A percentile compares a stretch with the other conserved stretches of the same genome.
phyloP scores from a whole-genome alignment of 2,797 vertebrate species.

The Gymnoscopelus braueri region DNA sequence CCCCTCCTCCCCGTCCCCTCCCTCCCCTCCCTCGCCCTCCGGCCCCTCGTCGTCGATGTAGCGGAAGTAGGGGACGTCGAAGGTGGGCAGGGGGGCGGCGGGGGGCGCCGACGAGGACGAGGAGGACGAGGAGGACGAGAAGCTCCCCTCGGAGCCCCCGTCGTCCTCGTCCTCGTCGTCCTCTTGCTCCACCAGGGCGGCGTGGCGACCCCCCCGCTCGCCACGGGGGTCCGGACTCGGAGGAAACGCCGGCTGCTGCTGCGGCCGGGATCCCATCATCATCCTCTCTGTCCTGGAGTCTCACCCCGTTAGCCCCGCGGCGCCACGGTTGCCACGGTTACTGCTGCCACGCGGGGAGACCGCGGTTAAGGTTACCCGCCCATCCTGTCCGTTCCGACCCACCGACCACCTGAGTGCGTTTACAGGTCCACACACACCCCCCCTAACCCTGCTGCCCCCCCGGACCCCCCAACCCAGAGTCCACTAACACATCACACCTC shows the following conservation, averaged over 20 bases:
- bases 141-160: conserved; percentile 71
- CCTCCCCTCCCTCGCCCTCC: conserved; percentile 87
- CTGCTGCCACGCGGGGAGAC: conserved; percentile 36
- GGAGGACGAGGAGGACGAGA: conserved; percentile 24
- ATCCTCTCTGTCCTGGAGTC: conserved; percentile 67
- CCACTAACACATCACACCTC: conserved; percentile 21
- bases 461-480: conserved; percentile 22
- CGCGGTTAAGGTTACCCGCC: conserved; percentile 25
- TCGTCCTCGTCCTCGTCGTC: conserved; percentile 78
- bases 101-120: too few species aligned
- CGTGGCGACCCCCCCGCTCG: conserved; percentile 77
- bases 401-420: too few species aligned
- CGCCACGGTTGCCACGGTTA: conserved; percentile 80
- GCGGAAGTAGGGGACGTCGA: conserved; percentile 98
- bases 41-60: conserved; percentile 97
- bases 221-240: conserved; percentile 76
- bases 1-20: conserved; percentile 91
- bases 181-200: conserved; percentile 83
- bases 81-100: conserved; percentile 86
- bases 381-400: conserved; percentile 42
- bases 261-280: conserved; percentile 89
- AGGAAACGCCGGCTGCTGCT: conserved; percentile 39
- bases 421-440: background rate
- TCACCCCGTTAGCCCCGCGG: conserved; percentile 52
- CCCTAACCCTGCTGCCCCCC: too few species aligned